phyloP scores from a whole-genome alignment of 2,888 invertebrate genomes.

The Acrobasis repandana region DNA sequence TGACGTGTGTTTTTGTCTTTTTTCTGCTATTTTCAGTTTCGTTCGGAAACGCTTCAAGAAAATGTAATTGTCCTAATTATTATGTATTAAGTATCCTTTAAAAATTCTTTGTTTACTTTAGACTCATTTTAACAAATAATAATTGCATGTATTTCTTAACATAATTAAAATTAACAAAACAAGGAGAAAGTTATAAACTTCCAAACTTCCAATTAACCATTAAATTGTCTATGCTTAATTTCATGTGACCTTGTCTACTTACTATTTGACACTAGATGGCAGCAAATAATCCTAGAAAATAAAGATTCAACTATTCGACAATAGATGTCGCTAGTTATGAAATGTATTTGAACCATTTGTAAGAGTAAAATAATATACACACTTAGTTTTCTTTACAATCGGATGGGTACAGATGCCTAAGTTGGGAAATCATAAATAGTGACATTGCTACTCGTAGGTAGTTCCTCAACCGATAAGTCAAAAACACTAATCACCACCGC shows the following conservation, averaged over 20 bases:
- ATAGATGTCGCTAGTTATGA: conserved; percentile 42
- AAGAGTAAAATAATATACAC: too few species aligned
- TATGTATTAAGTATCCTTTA: too few species aligned
- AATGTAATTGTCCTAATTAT: not conserved
- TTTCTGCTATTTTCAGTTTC: conserved; percentile 39
- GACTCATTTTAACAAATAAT: too few species aligned
- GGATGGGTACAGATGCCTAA: too few species aligned
- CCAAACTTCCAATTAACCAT: too few species aligned
- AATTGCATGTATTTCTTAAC: not conserved
- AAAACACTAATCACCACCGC: too few species aligned
- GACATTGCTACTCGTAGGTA: too few species aligned
- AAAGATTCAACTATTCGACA: conserved; percentile 36
- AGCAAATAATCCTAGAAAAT: conserved; percentile 2
- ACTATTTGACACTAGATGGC: conserved; percentile 40
- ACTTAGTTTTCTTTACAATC: too few species aligned
- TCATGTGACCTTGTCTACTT: conserved; percentile 55
- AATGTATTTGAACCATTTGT: not conserved
- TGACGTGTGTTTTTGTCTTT: conserved; percentile 58
- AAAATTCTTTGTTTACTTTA: too few species aligned
- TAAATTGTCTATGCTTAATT: conserved; percentile 51
- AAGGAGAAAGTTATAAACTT: not conserved
- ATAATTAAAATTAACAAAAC: conserved; percentile 27
- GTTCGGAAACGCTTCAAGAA: conserved; percentile 18
- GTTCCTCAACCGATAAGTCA: too few species aligned
- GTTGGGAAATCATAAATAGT: too few species aligned